Base-by-base conservation (phyloP, 2,888 invertebrate species). In the Entomobrya proxima region DNA sequence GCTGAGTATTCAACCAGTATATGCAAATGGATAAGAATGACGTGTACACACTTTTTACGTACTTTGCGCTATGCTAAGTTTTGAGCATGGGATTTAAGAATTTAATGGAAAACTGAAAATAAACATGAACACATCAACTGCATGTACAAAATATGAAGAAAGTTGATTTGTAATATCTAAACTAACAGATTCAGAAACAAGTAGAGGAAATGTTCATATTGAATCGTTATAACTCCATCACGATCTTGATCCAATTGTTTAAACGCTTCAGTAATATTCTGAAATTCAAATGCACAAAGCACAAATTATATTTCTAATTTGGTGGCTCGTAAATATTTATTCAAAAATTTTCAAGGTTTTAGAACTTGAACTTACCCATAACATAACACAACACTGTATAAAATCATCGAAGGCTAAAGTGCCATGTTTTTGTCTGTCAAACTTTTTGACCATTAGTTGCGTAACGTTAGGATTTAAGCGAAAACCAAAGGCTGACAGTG, bases 381-480 rank as follows among this genome's bases (percentile, higher is more conserved):
- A 93, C 78, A 96, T 95, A 88, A 98, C 95, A 92, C 98, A 98
- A 91, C 98, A 97, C 92, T 98, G 98, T 90, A 99, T 98, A 92
- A 99, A 99, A 92, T 99, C 99, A 93, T 99, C 99, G 92, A 99
- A 99, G 77, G 97, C 94, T 90, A 99, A 96, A 9, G 96, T 96
- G 40, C 97, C 86, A 76, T 94, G 93, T n/a, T 98, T 98, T 91
- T 95, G 95, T 89, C 98, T 94, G 92, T 99, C 99, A 92, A 98
- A 99, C 92, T 98, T 98, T 89, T 95, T 94, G 75, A 99, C 93
- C 91, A 99, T 94, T 40, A 95, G 94, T 87, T 94, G 94, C 82
- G 97, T 94, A 84, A 94, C 94, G 90, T 97, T 97, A 0, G 97
- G 96, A 50, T 50, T 87, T 47, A 99, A 92, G 87, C 95, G 93